These are phyloP conservation scores for Cranoglanis bouderius DNA, from an alignment of 2,113 vertebrate genomes.

Conservation along the genomic window DNA sequence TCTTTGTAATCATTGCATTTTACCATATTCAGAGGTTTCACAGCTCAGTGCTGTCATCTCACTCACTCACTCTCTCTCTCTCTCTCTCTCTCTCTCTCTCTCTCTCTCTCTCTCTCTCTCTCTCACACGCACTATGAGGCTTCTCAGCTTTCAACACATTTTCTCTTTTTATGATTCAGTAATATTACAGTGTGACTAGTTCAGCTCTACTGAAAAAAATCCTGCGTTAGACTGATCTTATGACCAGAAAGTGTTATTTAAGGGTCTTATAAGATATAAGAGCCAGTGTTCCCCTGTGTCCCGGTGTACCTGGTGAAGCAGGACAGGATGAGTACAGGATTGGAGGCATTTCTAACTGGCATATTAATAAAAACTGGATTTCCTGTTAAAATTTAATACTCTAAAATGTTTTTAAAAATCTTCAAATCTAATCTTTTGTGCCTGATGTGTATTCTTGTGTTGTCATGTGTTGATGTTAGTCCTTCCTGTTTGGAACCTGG, in stretches of 20 bases:
- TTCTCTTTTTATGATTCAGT: not conserved
- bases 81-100: not conserved
- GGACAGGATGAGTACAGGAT: not conserved
- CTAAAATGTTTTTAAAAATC: not conserved
- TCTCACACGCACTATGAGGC: not conserved
- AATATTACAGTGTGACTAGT: not conserved
- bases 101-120: not conserved
- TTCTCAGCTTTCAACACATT: not conserved
- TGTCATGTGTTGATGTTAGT: slow-evolving; percentile 58
- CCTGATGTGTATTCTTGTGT: not conserved
- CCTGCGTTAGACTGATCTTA: not conserved
- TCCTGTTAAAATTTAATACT: not conserved
- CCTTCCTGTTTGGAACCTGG: slow-evolving; percentile 75
- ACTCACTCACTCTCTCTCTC: no score
- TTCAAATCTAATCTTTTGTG: not conserved
- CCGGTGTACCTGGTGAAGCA: not conserved
- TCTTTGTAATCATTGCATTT: not conserved
- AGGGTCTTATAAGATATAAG: no score
- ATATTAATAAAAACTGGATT: not conserved
- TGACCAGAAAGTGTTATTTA: not conserved
- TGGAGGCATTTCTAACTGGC: not conserved
- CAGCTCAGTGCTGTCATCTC: no score
- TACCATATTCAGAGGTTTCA: not conserved
- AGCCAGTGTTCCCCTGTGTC: not conserved
- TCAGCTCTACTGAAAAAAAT: not conserved